Evolutionary conservation across 2,797 vertebrate species (phyloP).

Genomic region (Petrocephalus sullivani): DNA sequence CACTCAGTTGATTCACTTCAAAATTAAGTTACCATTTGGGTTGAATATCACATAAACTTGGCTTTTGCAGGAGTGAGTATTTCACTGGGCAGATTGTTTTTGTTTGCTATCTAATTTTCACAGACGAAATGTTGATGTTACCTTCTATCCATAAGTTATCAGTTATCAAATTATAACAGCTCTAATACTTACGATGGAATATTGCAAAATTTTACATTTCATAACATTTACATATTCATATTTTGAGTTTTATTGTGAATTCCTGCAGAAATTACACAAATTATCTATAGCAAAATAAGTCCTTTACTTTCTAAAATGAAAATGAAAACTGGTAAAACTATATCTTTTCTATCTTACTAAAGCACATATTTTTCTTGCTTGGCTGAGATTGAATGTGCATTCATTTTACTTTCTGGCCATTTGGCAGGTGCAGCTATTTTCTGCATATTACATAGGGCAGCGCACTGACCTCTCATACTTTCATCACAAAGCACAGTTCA

Average conservation of each 20-base stretch:
- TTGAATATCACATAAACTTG: neutral
- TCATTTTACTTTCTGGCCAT: neutral
- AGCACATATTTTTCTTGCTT: neutral
- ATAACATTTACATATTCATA: too few species aligned
- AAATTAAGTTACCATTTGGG: neutral
- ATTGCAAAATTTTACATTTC: too few species aligned
- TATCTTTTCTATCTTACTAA: neutral
- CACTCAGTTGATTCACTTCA: neutral
- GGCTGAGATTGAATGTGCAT: neutral
- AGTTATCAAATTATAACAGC: too few species aligned
- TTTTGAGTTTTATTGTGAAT: too few species aligned
- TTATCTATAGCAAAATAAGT: too few species aligned
- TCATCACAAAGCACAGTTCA: neutral
- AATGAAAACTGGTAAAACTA: neutral
- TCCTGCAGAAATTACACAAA: too few species aligned
- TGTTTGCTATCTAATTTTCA: too few species aligned
- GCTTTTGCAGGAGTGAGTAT: neutral
- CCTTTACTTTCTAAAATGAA: too few species aligned
- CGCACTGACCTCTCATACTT: neutral
- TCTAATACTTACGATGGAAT: too few species aligned
- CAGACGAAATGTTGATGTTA: too few species aligned
- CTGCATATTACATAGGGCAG: neutral
- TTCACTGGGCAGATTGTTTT: too few species aligned
- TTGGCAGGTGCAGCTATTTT: neutral
- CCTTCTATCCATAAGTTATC: too few species aligned